Evolutionary conservation across 2,113 vertebrate genomes (phyloP), one percentile per base, ranked within the genome.

Genomic region (Tenebrosternarchus preto): DNA sequence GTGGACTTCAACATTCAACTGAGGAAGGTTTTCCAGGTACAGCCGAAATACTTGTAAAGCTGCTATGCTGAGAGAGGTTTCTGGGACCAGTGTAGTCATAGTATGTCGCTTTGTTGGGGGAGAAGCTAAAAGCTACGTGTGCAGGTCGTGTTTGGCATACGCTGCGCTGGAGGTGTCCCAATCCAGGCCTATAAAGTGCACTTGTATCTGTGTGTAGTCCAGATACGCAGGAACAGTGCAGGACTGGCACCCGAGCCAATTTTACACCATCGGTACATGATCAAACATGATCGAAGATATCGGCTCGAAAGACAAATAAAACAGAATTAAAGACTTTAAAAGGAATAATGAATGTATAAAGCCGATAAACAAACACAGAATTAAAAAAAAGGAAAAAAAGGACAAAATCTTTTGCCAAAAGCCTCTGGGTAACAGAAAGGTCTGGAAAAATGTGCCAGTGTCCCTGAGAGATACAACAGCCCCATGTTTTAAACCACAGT

Each of bases 121-220:
- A 50, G 15, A 50, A 50, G 8, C 43, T 50, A 9, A 12, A 20
- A 25, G 39, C 8, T 29, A 29, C 7, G 9, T 73, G 29, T 60
- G 17, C 29, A 22, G n/a, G 36, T 36, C 63, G 33, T 46, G 29
- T 8, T 56, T 60, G 31, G 19, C 59, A 25, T 61, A 11, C 31
- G 74, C 53, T 27, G 6, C 33, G 46, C 1, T 57, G 19, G 16
- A 73, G 25, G 59, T 60, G 60, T 43, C 27, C 50, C 20, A 5
- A 76, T 66, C 60, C 24, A 64, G 74, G 60, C 60, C 60, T 36
- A 29, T 31, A 64, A 76, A 76, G 74, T 76, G 74, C 74, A 76
- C 74, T 66, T 75, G 19, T 66, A 64, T 68, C 64, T 68, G 64
- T 68, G 31, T 29, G 12, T 64, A 66, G 66, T 27, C 29, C 74